Evolutionary conservation across 92 coral and sea anemone species (phyloP).

Genomic region (Meandrina meandrites): DNA sequence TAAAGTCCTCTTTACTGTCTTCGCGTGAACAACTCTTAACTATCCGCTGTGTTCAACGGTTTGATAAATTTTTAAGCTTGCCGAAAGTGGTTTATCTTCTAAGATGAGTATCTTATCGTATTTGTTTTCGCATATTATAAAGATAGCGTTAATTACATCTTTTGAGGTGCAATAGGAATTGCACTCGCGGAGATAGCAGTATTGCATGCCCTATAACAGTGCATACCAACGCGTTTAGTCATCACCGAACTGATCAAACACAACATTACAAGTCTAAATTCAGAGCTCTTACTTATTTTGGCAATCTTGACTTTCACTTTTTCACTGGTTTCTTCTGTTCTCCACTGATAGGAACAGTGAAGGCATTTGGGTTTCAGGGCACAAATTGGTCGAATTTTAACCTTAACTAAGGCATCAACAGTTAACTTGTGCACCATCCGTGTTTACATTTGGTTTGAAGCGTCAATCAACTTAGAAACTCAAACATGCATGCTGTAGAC

Average conservation of each 20-base stretch:
- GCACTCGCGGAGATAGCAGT: background rate
- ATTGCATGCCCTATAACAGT: no score
- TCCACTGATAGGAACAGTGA: background rate
- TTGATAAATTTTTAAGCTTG: background rate
- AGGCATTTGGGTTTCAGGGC: background rate
- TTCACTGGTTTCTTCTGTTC: background rate
- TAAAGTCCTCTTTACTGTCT: background rate
- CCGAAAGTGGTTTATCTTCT: slow-evolving; percentile 1
- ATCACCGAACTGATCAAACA: background rate
- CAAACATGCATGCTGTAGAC: background rate
- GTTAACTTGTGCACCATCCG: background rate
- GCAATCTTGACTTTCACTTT: background rate
- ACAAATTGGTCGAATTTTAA: background rate
- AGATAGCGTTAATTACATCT: background rate
- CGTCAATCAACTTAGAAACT: background rate
- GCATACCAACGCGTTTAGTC: background rate
- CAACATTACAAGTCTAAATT: background rate
- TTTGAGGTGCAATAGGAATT: background rate
- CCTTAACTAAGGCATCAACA: background rate
- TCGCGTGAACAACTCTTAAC: background rate
- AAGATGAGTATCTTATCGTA: background rate
- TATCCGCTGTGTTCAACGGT: background rate
- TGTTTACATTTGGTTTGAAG: background rate
- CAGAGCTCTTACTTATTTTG: background rate
- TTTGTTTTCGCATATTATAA: background rate